Evolutionary conservation across 1,140 invertebrate species (phyloP), one percentile per base, ranked within the genome.

Genomic region (Temnothorax longispinosus): DNA sequence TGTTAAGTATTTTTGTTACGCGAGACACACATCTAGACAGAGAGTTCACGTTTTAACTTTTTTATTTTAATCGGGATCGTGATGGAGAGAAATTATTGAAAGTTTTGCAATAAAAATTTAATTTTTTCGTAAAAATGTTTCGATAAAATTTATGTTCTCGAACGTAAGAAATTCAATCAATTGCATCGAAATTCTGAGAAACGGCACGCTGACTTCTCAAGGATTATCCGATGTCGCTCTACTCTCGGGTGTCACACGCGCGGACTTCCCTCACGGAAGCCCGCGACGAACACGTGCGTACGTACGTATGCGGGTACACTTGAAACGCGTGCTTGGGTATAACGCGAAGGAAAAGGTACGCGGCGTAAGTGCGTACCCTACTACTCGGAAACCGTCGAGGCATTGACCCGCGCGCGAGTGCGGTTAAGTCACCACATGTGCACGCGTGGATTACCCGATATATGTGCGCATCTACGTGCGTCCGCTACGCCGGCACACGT

Each of bases 401-500:
- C 93, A 94, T 92, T 94, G 93, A 94, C 93, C 93, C 91, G 91
- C 89, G 82, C 87, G 91, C 89, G 87, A 88, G 89, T 85, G 89
- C 85, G 86, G 87, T 91, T 92, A 90, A 90, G 91, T 89, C 90
- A 91, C 90, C 90, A 87, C 89, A 92, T 81, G 88, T 88, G 87
- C 75, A 90, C 88, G 85, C 87, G 69, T 62, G 78, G 89, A 85
- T 82, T 75, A 81, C 74, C 67, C 77, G 72, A 50, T 82, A 75
- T 56, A 35, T 21, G 32, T 50, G 52, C 62, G 52, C 67, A 69
- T 67, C 44, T 50, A 38, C 13, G 52, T 8, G 41, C 60, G 32
- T 64, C 15, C 15, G 35, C 60, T 35, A 35, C 52, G n/a, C 27
- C 54, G 8, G 15, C 50, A 44, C 13, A 52, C 10, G 41, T 13